Percentiles rank a stretch among this genome's conserved stretches.
Conservation (phyloP, 2,888 invertebrate genomes). For the Malthinus seriepunctatus region DNA sequence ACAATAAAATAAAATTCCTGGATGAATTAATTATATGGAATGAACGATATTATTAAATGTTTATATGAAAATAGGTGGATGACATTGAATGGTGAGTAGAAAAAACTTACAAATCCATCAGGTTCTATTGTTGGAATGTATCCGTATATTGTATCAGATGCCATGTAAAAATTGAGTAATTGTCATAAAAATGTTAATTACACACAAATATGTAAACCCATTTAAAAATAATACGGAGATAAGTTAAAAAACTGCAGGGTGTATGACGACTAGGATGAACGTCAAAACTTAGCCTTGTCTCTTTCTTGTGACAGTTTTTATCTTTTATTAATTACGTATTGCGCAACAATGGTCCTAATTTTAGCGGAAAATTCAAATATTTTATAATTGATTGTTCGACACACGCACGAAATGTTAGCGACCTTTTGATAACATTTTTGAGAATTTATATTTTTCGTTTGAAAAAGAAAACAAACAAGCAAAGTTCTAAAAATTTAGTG, state of each 20-base stretch:
- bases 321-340: conserved; percentile 1
- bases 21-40: conserved; percentile 7
- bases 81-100: conserved; percentile 23
- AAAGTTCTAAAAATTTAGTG: too few relatives aligned
- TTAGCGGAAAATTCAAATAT: conserved; percentile 2
- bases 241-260: conserved; percentile 18
- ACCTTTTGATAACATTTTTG: too few relatives aligned
- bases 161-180: conserved; percentile 46
- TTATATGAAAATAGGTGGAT: conserved; percentile 18
- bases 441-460: too few relatives aligned
- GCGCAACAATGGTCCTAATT: not conserved
- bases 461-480: too few relatives aligned
- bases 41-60: conserved; percentile 16
- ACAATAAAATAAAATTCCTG: conserved; percentile 3
- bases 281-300: conserved; percentile 23
- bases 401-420: too few relatives aligned
- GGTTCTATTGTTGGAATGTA: conserved; percentile 51
- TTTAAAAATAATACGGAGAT: conserved; percentile 19
- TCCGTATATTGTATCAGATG: conserved; percentile 52
- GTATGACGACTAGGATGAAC: conserved; percentile 23
- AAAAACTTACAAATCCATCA: conserved; percentile 52
- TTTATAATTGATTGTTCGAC: too few relatives aligned
- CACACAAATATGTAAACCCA: conserved; percentile 16
- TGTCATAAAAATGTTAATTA: conserved; percentile 12
- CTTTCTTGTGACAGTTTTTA: not conserved